Evolutionary conservation across 37 sponge, comb jelly and placozoan species (phyloP), one percentile per base, ranked within the genome.

Genomic region (Crambe crambe): DNA sequence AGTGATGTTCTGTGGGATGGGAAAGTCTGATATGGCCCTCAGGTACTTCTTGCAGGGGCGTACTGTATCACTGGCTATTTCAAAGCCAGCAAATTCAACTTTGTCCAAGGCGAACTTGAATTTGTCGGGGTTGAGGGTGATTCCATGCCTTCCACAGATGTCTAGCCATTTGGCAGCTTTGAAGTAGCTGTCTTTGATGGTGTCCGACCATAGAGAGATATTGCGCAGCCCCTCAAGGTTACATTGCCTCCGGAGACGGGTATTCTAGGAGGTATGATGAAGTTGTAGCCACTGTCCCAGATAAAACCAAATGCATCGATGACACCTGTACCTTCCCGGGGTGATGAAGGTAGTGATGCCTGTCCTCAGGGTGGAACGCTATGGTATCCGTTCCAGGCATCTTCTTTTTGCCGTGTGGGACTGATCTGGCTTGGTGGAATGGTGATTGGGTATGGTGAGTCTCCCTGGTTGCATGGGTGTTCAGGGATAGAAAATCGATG

Each of bases 31-130:
- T 22, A 84, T 84, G 47, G 85, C 85, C 21, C 72, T 75, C 59
- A 84, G 25, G 59, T 75, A 75, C 32, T 74, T 83, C 34, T 83
- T 40, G 75, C 83, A 83, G 0, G 85, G 85, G 54, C 44, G 15
- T 10, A 84, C 85, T 26, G 85, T 77, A 38, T 84, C 61, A 26
- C 37, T 76, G 42, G 77, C 58, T 12, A 84, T 76, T 58, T 84
- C 85, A 51, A 84, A 76, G 38, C 85, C 85, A 38, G 77, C 85
- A 56, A 84, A 76, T 68, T 76, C 85, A 41, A 84, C 85, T 20
- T 76, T 43, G n/a, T 84, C 77, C 51, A 66, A 32, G 54, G 83
- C 83, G 41, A 83, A 83, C 18, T 37, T 12, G 65, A 72, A 81
- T 39, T 81, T 81, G 29, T 67, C 77, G 1, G 77, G 77, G 77